Conservation (phyloP, 2,888 invertebrate genomes). For the Seira musarum region DNA sequence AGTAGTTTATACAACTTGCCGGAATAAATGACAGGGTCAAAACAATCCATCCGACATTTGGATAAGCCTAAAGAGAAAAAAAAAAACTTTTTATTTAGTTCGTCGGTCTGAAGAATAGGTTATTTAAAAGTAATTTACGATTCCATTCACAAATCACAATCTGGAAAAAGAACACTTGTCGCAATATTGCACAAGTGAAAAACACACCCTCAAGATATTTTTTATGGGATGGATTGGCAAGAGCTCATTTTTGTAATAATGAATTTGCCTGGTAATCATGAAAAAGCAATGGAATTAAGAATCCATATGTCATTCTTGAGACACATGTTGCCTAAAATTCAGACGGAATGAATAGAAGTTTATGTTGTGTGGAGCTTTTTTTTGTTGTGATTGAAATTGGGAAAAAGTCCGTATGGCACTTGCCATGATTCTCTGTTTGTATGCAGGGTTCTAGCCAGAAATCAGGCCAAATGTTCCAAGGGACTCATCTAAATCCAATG, state of each 20-base stretch:
- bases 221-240: not conserved
- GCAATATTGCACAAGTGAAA: not conserved
- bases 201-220: conserved; percentile 29
- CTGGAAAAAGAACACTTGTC: conserved; percentile 29
- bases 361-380: conserved; percentile 9
- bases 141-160: not conserved
- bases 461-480: conserved; percentile 63
- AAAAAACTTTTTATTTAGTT: not conserved
- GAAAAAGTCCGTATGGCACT: conserved; percentile 63
- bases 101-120: not conserved
- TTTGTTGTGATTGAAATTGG: conserved; percentile 13
- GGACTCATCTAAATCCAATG: conserved; percentile 68
- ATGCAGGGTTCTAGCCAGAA: conserved; percentile 41
- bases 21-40: too few species aligned
- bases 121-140: conserved; percentile 53
- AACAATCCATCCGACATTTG: too few species aligned
- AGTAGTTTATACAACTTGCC: too few species aligned
- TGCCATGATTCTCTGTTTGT: conserved; percentile 59
- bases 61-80: not conserved
- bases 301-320: conserved; percentile 50
- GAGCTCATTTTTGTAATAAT: not conserved
- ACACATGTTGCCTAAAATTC: conserved; percentile 32
- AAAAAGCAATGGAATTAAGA: conserved; percentile 32
- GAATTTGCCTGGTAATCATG: conserved; percentile 17
- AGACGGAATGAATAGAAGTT: not conserved